These are phyloP conservation scores for Macrophya annulata DNA, from an alignment of 2,888 invertebrate genomes.

Conservation along the genomic window DNA sequence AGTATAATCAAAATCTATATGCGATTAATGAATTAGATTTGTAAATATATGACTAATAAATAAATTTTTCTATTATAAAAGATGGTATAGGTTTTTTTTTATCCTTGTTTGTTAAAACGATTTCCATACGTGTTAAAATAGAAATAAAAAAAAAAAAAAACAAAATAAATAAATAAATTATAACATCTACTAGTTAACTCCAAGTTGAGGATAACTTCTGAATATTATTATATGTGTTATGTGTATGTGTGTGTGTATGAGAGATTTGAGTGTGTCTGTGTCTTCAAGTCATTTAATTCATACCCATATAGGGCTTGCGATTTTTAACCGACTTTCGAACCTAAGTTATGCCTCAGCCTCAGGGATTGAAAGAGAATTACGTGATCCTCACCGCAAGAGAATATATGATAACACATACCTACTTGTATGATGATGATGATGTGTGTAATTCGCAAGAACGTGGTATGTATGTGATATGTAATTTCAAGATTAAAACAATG, in stretches of 20 bases:
- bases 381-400: constrained; percentile 4
- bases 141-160: background rate
- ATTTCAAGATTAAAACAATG: background rate
- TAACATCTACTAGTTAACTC: constrained; percentile 12
- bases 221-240: background rate
- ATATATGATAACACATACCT: background rate
- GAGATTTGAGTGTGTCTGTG: background rate
- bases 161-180: background rate
- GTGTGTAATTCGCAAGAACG: too few species aligned
- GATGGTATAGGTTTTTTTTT: background rate
- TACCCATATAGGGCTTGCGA: constrained; percentile 72
- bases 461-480: background rate
- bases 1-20: background rate
- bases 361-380: constrained; percentile 33
- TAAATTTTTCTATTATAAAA: background rate
- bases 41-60: background rate
- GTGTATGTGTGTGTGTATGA: background rate
- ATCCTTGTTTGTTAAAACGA: background rate
- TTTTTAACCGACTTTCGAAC: constrained; percentile 71
- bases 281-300: constrained; percentile 53
- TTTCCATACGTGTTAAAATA: too few species aligned
- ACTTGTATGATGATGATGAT: background rate
- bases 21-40: background rate
- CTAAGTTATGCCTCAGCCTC: constrained; percentile 56
- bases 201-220: constrained; percentile 24